Percentiles rank a stretch among this genome's conserved stretches.
Evolutionary conservation across 1,140 invertebrate species (phyloP).

Genomic region (Eriosoma lanigerum): DNA sequence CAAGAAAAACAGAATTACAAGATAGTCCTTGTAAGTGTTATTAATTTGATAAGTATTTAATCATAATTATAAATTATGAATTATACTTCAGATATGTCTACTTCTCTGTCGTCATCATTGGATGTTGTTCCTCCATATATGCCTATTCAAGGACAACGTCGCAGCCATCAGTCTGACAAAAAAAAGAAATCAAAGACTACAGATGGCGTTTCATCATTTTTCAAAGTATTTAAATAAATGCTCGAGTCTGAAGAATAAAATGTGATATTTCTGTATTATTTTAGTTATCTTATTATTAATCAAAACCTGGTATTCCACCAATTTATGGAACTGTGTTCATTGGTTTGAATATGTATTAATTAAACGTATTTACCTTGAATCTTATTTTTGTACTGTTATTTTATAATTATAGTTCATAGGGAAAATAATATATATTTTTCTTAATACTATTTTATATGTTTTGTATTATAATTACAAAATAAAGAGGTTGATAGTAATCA

Average conservation of each 20-base stretch:
- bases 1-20: slow-evolving; percentile 34
- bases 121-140: slow-evolving; percentile 68
- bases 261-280: slow-evolving; percentile 25
- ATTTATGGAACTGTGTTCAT: slow-evolving; percentile 36
- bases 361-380: no score
- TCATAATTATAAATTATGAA: background rate
- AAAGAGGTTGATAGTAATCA: no score
- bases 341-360: background rate
- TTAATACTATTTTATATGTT: background rate
- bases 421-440: background rate
- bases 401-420: background rate
- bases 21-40: slow-evolving; percentile 6
- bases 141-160: slow-evolving; percentile 75
- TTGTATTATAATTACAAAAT: background rate
- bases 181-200: slow-evolving; percentile 58
- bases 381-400: background rate
- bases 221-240: slow-evolving; percentile 40
- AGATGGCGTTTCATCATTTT: slow-evolving; percentile 50
- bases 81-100: slow-evolving; percentile 1
- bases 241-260: background rate
- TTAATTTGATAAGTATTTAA: background rate
- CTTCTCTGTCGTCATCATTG: slow-evolving; percentile 11
- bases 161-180: slow-evolving; percentile 60
- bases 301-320: slow-evolving; percentile 51
- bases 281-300: slow-evolving; percentile 21